Base-by-base conservation (phyloP, 2,113 vertebrate genomes). In the Benitochromis conjunctus region DNA sequence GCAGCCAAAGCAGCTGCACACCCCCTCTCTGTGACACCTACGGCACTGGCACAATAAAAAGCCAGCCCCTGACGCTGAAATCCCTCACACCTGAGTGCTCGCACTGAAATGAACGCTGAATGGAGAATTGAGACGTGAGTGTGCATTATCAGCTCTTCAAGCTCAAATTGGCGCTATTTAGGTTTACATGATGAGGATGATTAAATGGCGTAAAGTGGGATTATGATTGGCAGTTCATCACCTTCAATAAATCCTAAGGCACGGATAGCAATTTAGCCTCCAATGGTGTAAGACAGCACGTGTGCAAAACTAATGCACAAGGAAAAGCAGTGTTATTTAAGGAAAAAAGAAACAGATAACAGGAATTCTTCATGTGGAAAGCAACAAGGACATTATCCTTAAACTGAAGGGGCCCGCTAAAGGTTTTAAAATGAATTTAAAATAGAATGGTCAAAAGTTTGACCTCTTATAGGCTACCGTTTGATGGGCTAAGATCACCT, bases 31-130 rank as follows among this genome's bases (percentile, higher is more conserved):
- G 3, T 36, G 60, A 89, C 90, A 90, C 93, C 89, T 87, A 85
- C 85, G 90, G 90, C 92, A 90, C 87, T 64, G 14, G 60, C 55
- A 94, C 92, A 91, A 92, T 92, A 26, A 78, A 84, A 86, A 85
- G 43, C 51, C 26, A 3, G 38, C 60, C 83, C 43, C 62, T 31
- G 2, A 77, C 18, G 82, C 84, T 81, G 26, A 55, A 86, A 93
- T 86, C 90, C 91, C 91, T 94, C 81, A 90, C 88, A 94, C 92
- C 92, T 93, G 92, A 93, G 79, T 3, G 81, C 84, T 69, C 78
- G 31, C 56, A 7, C 24, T 90, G 82, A 93, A 92, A 90, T 69
- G 51, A 86, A 76, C 13, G 2, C n/a, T 13, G 80, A 83, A 64
- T 12, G 24, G 64, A 80, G 80, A 86, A 79, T n/a, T 62, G 90